Evolutionary conservation across 2,888 invertebrate genomes (phyloP).

Genomic region (Eupithecia abbreviata): DNA sequence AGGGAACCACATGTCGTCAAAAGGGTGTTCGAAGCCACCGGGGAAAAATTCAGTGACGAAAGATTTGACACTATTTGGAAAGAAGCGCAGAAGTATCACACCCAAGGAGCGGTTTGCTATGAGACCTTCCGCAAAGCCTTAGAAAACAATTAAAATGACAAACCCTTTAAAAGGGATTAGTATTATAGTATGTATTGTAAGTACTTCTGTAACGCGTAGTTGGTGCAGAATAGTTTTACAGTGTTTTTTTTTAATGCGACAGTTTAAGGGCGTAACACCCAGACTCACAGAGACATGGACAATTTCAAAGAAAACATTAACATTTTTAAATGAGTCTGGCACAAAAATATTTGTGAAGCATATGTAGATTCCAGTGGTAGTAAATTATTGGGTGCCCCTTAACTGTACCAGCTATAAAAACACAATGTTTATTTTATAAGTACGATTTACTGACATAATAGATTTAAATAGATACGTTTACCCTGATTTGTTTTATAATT

Average conservation of each 20-base stretch:
- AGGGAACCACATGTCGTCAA: constrained; percentile 53
- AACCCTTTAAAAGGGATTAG: not conserved
- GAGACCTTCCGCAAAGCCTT: constrained; percentile 70
- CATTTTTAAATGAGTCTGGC: not conserved
- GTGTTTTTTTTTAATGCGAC: not conserved
- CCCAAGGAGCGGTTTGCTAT: constrained; percentile 70
- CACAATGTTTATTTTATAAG: not conserved
- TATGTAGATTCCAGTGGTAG: not conserved
- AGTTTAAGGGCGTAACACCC: not conserved
- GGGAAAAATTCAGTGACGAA: constrained; percentile 66
- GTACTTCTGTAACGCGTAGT: not conserved
- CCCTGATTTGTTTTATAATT: not conserved
- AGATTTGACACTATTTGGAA: constrained; percentile 71
- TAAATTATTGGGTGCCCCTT: not conserved
- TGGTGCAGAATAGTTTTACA: not conserved
- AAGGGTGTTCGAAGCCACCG: constrained; percentile 68
- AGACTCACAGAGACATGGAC: not conserved
- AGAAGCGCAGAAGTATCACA: constrained; percentile 65
- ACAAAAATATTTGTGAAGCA: not conserved
- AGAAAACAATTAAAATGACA: constrained; percentile 18
- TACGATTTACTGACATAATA: not conserved
- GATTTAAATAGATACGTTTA: not conserved
- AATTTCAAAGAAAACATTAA: not conserved
- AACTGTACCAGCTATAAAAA: not conserved
- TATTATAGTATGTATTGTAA: not conserved